Evolutionary conservation across 2,113 vertebrate genomes (phyloP), one percentile per base, ranked within the genome.

Genomic region (Muntiacus reevesi): DNA sequence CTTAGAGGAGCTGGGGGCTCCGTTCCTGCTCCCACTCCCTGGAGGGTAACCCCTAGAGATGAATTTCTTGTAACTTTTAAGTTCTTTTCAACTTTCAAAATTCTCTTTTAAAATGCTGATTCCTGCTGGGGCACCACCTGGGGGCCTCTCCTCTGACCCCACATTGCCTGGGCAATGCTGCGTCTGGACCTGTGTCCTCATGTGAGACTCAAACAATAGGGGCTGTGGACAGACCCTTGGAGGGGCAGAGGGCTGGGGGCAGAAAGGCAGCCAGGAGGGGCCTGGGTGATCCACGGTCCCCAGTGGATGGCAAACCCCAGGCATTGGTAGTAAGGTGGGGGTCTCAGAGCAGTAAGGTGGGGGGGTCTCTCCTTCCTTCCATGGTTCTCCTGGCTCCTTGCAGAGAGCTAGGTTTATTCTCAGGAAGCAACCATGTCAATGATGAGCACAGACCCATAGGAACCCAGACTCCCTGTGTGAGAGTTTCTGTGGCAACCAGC

Each of bases 211-310:
- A 6, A 33, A 21, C 33, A 43, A 2, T 1, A 30, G 19, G 30
- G 33, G 21, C 28, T 33, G 4, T 25, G 21, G 62, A 54, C n/a
- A 67, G 47, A 55, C 43, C 19, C 10, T 5, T 0, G 9, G 7
- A 43, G 30, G 36, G 54, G 57, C 84, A 28, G n/a, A 27, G 7
- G 43, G 55, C 6, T 4, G 1, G 4, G 40, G 54, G 16, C 2
- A 28, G n/a, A 50, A 59, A 59, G 78, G 54, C 2, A 23, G 59
- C 33, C 6, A 11, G 25, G 23, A 13, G 23, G 27, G 82, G 78
- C 6, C 3, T n/a, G 4, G 54, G 4, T 27, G 90, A 45, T 19
- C 30, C 30, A 1, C 0, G 1, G 57, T 1, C 28, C 83, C 64
- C 57, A 21, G 2, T 19, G 2, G 23, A 6, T 43, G 16, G 43